phyloP scores from a whole-genome alignment of 2,113 vertebrate species.

The Apteryx mantelli region DNA sequence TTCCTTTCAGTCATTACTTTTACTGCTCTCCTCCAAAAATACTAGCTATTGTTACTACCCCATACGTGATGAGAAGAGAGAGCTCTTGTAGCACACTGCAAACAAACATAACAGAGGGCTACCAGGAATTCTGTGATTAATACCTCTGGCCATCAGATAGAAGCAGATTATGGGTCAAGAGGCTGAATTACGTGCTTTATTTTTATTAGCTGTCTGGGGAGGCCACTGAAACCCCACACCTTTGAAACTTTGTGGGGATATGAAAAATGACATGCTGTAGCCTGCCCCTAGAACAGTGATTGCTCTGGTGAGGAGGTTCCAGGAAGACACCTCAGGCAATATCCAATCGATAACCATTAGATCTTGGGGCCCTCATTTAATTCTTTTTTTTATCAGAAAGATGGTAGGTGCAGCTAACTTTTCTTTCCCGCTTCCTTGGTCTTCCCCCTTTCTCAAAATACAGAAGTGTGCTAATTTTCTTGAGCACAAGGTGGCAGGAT shows the following conservation, averaged over 20 bases:
- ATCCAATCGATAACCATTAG: rapidly evolving
- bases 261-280: background rate
- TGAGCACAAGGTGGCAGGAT: conserved; percentile 76
- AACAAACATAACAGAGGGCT: background rate
- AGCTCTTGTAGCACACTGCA: background rate
- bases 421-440: background rate
- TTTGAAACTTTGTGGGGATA: background rate
- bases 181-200: background rate
- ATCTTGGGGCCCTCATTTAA: background rate
- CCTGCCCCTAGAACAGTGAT: background rate
- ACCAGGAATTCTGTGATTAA: background rate
- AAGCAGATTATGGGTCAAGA: background rate
- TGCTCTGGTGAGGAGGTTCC: background rate
- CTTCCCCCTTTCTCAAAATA: background rate
- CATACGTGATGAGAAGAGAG: background rate
- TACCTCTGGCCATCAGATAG: background rate
- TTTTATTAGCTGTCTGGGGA: rapidly evolving
- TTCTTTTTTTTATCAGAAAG: background rate
- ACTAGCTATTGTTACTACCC: too few relatives aligned
- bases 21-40: background rate
- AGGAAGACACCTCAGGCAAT: background rate
- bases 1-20: background rate
- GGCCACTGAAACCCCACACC: background rate
- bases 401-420: background rate
- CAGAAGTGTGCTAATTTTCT: conserved; percentile 29